Evolutionary conservation across 2,888 invertebrate genomes (phyloP).

Genomic region (Aromia moschata): DNA sequence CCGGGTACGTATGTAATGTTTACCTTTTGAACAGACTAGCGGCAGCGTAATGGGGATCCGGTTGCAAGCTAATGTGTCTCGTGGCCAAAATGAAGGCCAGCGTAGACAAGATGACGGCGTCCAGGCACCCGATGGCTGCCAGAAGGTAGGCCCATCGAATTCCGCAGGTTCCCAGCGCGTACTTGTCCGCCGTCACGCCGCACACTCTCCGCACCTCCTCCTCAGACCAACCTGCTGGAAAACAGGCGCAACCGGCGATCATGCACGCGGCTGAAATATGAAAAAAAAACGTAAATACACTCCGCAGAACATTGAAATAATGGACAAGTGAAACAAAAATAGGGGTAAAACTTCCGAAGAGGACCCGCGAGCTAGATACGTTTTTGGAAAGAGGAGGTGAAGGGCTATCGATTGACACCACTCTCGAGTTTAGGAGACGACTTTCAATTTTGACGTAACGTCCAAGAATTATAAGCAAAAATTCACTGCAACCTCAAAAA

Average conservation of each 20-base stretch:
- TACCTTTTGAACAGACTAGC: constrained; percentile 67
- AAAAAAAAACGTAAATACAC: no score
- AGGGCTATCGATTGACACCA: no score
- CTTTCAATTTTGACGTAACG: no score
- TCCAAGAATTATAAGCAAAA: no score
- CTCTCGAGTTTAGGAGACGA: no score
- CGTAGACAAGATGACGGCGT: constrained; percentile 85
- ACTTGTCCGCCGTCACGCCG: constrained; percentile 79
- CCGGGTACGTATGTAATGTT: no score
- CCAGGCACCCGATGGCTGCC: constrained; percentile 88
- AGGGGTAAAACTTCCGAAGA: no score
- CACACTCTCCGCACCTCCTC: constrained; percentile 85
- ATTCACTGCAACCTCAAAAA: no score
- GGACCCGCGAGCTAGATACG: no score
- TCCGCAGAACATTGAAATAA: no score
- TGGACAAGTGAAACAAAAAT: no score
- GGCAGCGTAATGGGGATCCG: constrained; percentile 77
- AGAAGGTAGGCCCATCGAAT: constrained; percentile 94
- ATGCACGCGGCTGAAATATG: constrained; percentile 81
- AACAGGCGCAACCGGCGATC: constrained; percentile 87
- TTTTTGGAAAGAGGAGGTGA: no score
- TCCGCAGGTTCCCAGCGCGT: constrained; percentile 82
- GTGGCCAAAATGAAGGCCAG: constrained; percentile 94
- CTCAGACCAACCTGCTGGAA: constrained; percentile 92
- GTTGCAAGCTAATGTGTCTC: constrained; percentile 84